Evolutionary conservation across 2,113 vertebrate species (phyloP), one percentile per base, ranked within the genome.

Genomic region (Eublepharis macularius): DNA sequence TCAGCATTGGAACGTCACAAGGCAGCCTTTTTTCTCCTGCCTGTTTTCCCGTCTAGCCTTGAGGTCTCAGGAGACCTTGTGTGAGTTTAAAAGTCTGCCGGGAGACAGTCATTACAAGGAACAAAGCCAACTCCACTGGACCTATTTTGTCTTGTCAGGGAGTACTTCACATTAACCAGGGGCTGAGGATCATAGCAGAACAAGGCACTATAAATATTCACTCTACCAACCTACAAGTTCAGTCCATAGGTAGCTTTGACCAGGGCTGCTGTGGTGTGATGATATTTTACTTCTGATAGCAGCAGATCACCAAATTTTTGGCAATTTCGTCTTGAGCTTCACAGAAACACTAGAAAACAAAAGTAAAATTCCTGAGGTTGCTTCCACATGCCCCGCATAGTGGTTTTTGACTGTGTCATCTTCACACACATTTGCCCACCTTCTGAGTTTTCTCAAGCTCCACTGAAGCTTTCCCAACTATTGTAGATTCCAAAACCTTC

Each of bases 81-180:
- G 51, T 21, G 54, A 80, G 70, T 74, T 65, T 80, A 69, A 45
- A 41, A 36, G n/a, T 66, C 24, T 80, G 84, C 77, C 77, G 80
- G 68, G 16, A 74, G 43, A 74, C 16, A 80, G 32, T 80, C 69
- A 74, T 47, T 86, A 80, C 41, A 69, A 47, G 51, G 77, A 86
- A 80, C 51, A 80, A 86, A 74, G 68, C 41, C 32, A 74, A 16
- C 16, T 41, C 69, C 84, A 66, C 24, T 39, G 77, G 77, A 69
- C 54, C 68, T 74, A 73, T 65, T 86, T 80, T 73, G 69, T 86
- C 49, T 85, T 45, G 34, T 86, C 69, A 65, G 63, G n/a, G 54
- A 80, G 51, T 39, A 26, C 77, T 80, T 80, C 77, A n/a, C 77
- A 80, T 80, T 80, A 86, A 80, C 80, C 84, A 86, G 77, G 16